Evolutionary conservation across 2,888 invertebrate species (phyloP).

Genomic region (Lissonota sp.): DNA sequence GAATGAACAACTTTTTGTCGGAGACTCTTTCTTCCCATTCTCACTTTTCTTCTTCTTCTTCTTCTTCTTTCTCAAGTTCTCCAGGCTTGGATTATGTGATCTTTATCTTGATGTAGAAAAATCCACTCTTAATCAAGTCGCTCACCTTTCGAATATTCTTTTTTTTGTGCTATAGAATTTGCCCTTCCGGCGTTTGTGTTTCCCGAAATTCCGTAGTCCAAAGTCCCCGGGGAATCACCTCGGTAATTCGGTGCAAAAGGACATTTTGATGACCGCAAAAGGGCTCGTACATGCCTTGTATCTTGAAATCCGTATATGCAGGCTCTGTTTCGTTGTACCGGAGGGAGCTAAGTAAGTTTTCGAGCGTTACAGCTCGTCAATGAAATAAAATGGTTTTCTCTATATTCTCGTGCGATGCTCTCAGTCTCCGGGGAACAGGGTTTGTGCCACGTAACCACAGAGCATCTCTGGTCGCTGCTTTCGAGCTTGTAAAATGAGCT

Average conservation of each 20-base stretch:
- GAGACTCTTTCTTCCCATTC: slow-evolving; percentile 9
- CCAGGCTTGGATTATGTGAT: slow-evolving; percentile 15
- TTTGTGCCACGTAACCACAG: neutral
- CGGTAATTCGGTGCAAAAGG: no score
- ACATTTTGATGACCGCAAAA: no score
- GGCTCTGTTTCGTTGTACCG: no score
- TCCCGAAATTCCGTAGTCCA: neutral
- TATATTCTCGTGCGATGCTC: slow-evolving; percentile 49
- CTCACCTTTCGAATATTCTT: neutral
- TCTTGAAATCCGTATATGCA: no score
- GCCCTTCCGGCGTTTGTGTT: slow-evolving; percentile 7
- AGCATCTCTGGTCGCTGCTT: slow-evolving; percentile 68
- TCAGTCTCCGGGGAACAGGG: neutral
- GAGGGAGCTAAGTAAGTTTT: slow-evolving; percentile 74
- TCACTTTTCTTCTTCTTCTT: slow-evolving; percentile 28
- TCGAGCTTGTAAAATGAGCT: slow-evolving; percentile 70
- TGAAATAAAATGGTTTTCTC: slow-evolving; percentile 77
- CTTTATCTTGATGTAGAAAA: neutral
- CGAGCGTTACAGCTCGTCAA: slow-evolving; percentile 74
- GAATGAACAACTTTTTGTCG: slow-evolving; percentile 27
- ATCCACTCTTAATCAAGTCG: no score
- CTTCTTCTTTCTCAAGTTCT: slow-evolving; percentile 5
- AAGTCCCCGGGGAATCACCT: no score
- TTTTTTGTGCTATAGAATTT: slow-evolving; percentile 1
- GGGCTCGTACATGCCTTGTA: no score